Evolutionary conservation across 2,888 invertebrate genomes (phyloP).

Genomic region (Eristalinus sepulchralis): DNA sequence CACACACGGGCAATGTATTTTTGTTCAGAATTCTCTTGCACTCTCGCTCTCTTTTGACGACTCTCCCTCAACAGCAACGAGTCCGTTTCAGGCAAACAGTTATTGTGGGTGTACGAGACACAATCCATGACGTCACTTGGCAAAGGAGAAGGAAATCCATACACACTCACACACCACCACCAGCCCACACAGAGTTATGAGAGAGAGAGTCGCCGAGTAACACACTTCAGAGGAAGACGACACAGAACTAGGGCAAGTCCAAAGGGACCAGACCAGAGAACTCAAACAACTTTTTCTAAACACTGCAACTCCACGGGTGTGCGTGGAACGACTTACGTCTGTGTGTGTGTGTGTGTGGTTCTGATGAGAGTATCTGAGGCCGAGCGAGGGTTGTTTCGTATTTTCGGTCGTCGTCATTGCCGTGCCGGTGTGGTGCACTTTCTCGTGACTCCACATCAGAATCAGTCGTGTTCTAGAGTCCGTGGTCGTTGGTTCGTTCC

Average conservation of each 20-base stretch:
- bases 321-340: neutral
- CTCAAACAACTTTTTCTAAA: constrained; percentile 51
- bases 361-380: neutral
- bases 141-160: constrained; percentile 41
- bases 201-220: neutral
- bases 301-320: constrained; percentile 13
- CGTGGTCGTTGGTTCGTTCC: constrained; percentile 45
- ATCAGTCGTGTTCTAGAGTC: constrained; percentile 69
- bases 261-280: constrained; percentile 40
- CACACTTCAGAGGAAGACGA: constrained; percentile 4
- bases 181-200: neutral
- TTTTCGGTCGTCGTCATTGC: neutral
- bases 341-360: constrained; percentile 6
- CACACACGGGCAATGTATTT: neutral
- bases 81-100: neutral
- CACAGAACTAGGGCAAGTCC: constrained; percentile 67
- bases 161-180: constrained; percentile 5
- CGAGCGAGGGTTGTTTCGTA: constrained; percentile 52
- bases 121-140: constrained; percentile 51
- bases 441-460: constrained; percentile 39
- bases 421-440: constrained; percentile 62
- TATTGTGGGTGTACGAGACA: constrained; percentile 16
- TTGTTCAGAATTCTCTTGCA: constrained; percentile 52
- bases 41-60: neutral
- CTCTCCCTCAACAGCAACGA: neutral